Base-by-base conservation (phyloP, 1,140 invertebrate species). In the Zaprionus capensis region DNA sequence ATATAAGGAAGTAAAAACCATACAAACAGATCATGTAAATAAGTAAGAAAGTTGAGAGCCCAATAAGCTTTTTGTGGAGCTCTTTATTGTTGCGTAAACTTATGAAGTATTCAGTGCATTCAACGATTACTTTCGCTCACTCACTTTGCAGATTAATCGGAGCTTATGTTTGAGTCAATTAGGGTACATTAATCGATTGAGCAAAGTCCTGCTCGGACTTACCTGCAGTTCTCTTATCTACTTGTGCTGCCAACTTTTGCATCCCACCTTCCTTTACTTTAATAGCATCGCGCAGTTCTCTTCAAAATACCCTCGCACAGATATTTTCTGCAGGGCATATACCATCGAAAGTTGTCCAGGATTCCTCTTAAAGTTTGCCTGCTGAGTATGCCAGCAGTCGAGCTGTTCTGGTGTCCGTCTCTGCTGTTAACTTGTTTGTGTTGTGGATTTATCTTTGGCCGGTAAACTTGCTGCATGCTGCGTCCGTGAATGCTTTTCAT, bases 401-500 rank as follows among this genome's bases (percentile, higher is more conserved):
- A 44, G 36, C 22, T 26, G 11, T 15, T 2, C 2, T 4, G 24
- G 38, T 34, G 49, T 22, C 6, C 17, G 20, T 20, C 14, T 20
- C 7, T 34, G 62, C 34, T 53, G 20, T 55, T 53, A 55, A 56
- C 36, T 41, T 44, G 53, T 26, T 61, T 38, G 28, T n/a, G 28
- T 44, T 24, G 24, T 56, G 61, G 36, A 65, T 56, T 65, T 65
- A 56, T 49, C 28, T 46, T 71, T 55, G 28, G 38, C 36, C 69
- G 51, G 17, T 5, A 36, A 64, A 34, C 68, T 71, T 17, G 69
- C 34, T 57, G 51, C 64, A 56, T 44, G 36, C 36, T 62, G 56
- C 69, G 61, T 46, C 38, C 26, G 15, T 56, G 51, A 34, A 38
- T 17, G 12, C 4, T 15, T 56, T 65, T 56, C 38, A 71, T 57